Evolutionary conservation across 1,140 invertebrate species (phyloP).

Genomic region (Sogatella furcifera): DNA sequence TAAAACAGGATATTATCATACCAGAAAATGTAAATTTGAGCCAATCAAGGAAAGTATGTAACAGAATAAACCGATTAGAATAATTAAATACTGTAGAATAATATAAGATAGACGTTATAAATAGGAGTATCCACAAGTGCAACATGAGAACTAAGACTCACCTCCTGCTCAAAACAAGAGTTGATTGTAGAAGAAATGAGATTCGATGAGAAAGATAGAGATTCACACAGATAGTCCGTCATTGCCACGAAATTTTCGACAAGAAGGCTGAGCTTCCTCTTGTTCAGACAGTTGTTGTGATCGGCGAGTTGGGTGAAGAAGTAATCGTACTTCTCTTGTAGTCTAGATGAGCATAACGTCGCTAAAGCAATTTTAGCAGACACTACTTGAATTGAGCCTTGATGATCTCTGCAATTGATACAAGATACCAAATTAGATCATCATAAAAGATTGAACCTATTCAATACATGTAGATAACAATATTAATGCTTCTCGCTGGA

Average conservation of each 20-base stretch:
- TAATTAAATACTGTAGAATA: too few relatives aligned
- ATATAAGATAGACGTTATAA: too few relatives aligned
- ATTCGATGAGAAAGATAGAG: slow-evolving; percentile 39
- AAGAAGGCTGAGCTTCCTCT: slow-evolving; percentile 41
- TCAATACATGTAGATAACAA: too few relatives aligned
- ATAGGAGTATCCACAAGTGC: too few relatives aligned
- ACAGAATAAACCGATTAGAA: too few relatives aligned
- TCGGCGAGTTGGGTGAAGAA: slow-evolving; percentile 50
- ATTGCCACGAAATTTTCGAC: slow-evolving; percentile 41
- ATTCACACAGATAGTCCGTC: slow-evolving; percentile 43
- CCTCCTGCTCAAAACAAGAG: slow-evolving; percentile 48
- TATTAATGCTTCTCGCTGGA: too few relatives aligned
- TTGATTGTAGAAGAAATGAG: slow-evolving; percentile 44
- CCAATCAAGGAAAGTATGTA: too few relatives aligned
- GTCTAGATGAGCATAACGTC: slow-evolving; percentile 43
- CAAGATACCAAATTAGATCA: neutral
- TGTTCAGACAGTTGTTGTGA: slow-evolving; percentile 50
- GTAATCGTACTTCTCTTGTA: slow-evolving; percentile 50
- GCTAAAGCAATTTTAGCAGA: slow-evolving; percentile 49
- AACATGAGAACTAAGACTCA: slow-evolving; percentile 1
- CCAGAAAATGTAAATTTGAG: too few relatives aligned
- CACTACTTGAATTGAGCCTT: slow-evolving; percentile 38
- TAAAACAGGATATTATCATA: too few relatives aligned
- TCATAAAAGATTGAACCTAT: too few relatives aligned
- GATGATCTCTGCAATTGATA: slow-evolving; percentile 32